Conservation (phyloP, 1,140 invertebrate genomes). For the Achatina immaculata region DNA sequence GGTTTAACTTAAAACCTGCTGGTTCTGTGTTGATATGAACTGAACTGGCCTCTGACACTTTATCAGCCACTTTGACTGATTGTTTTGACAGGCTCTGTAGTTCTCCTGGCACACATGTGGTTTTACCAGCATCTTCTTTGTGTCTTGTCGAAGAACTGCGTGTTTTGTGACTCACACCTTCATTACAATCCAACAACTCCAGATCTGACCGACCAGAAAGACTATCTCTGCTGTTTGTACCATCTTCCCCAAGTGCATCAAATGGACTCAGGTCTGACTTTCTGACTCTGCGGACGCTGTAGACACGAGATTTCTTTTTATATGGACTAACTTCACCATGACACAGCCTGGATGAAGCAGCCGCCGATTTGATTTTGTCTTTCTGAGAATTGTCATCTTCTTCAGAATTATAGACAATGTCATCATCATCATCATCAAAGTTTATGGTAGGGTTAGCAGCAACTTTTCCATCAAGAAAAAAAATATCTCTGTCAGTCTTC, state of each 20-base stretch:
- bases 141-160: not conserved
- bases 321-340: not conserved
- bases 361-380: not conserved
- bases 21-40: not conserved
- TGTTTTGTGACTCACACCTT: not conserved
- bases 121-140: not conserved
- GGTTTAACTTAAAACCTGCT: too few species aligned
- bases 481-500: not conserved
- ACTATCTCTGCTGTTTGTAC: not conserved
- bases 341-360: not conserved
- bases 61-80: not conserved
- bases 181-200: not conserved
- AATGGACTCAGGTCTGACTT: not conserved
- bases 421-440: constrained; percentile 11
- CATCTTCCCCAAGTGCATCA: not conserved
- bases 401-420: constrained; percentile 20
- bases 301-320: constrained; percentile 1
- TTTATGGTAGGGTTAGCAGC: not conserved
- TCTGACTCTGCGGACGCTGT: not conserved
- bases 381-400: not conserved
- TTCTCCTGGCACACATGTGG: not conserved
- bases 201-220: not conserved
- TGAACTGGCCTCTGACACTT: not conserved
- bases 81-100: too few species aligned
- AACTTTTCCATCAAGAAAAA: not conserved